Percentiles rank a stretch among this genome's conserved stretches.
Evolutionary conservation across 2,888 invertebrate genomes (phyloP).

Genomic region (Cephus pygmeus): DNA sequence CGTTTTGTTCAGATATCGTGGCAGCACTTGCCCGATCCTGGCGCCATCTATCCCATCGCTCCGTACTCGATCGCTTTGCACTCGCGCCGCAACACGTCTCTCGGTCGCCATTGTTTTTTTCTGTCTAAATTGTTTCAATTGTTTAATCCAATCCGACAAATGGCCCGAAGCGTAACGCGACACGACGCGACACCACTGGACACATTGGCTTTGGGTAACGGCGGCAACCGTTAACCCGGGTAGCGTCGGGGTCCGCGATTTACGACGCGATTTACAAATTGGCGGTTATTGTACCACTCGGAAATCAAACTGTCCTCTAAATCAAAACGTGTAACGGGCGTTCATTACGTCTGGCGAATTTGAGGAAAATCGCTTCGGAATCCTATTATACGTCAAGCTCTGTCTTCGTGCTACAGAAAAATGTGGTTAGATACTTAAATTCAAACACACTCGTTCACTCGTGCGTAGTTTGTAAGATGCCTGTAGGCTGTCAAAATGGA

Average conservation of each 20-base stretch:
- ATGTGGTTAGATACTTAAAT: neutral
- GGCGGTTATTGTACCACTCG: slow-evolving; percentile 63
- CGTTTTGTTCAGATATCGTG: neutral
- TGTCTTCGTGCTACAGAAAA: neutral
- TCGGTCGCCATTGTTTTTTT: neutral
- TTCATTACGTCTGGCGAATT: slow-evolving; percentile 60
- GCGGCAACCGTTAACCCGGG: neutral
- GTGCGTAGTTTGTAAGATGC: neutral
- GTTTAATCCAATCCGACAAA: slow-evolving; percentile 53
- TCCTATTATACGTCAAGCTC: neutral
- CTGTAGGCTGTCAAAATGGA: neutral
- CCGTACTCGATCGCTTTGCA: neutral
- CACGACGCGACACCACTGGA: slow-evolving; percentile 2
- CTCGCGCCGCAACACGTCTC: neutral
- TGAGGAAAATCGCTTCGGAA: slow-evolving; percentile 28
- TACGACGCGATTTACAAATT: slow-evolving; percentile 66
- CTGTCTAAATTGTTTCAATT: slow-evolving; percentile 38
- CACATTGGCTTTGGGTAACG: neutral
- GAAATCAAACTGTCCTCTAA: slow-evolving; percentile 64
- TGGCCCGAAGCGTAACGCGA: slow-evolving; percentile 26
- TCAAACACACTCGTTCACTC: neutral
- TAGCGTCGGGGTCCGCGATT: slow-evolving; percentile 37
- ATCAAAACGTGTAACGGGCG: slow-evolving; percentile 61
- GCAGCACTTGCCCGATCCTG: neutral
- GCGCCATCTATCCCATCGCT: neutral